phyloP scores from a whole-genome alignment of 2,113 vertebrate genomes.

The Prunella fulvescens region DNA sequence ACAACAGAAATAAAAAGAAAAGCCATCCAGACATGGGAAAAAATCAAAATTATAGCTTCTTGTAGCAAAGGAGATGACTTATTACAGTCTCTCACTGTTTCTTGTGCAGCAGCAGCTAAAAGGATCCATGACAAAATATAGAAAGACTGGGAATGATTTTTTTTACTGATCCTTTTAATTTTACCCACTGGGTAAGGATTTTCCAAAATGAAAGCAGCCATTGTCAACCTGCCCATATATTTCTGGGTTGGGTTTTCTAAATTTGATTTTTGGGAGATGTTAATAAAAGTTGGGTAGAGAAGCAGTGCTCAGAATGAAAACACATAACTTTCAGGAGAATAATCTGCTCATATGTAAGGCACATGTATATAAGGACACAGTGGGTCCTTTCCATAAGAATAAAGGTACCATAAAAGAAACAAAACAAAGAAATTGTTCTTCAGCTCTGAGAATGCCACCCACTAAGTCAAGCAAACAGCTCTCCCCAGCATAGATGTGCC shows the following conservation, averaged over 20 bases:
- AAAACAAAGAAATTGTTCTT: constrained; percentile 57
- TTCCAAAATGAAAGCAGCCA: constrained; percentile 14
- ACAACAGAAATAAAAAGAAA: not conserved
- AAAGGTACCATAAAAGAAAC: constrained; percentile 30
- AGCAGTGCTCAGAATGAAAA: not conserved
- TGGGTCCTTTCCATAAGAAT: not conserved
- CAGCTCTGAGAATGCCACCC: constrained; percentile 23
- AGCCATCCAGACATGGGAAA: not conserved
- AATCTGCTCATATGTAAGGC: not conserved
- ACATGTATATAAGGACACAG: not conserved
- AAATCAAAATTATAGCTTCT: not conserved
- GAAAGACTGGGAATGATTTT: not conserved
- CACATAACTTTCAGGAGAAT: not conserved
- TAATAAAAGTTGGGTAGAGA: not conserved
- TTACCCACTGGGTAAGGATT: not conserved
- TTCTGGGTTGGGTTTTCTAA: not conserved
- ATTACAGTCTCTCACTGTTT: not conserved
- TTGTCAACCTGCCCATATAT: not conserved
- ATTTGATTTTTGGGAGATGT: not conserved
- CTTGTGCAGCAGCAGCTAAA: not conserved
- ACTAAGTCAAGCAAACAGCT: constrained; percentile 29
- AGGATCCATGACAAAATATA: not conserved
- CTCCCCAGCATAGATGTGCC: not conserved
- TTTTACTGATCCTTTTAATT: constrained; percentile 10
- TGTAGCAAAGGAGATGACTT: not conserved